Base-by-base conservation (phyloP, 2,113 vertebrate genomes). In the Apteryx mantelli region DNA sequence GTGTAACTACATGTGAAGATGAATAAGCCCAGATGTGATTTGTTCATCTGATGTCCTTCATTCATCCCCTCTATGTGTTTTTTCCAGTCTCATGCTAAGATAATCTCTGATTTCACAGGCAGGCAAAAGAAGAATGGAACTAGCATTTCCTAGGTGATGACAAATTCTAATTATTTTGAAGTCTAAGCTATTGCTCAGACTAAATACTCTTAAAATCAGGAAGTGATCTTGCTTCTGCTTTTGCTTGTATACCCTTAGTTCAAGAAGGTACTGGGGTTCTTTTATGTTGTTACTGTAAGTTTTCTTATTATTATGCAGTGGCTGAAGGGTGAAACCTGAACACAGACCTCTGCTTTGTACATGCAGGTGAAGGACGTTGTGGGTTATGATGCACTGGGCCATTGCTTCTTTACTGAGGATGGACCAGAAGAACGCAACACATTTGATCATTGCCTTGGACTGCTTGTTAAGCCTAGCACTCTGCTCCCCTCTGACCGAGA, bases 341-440 rank as follows among this genome's bases (percentile, higher is more conserved):
- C 55, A 5, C 60, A 69, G 16, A 5, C 32, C 64, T 70, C 69
- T 75, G 55, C 66, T 95, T 82, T 79, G 28, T 21, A 8, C 56
- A 2, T 11, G 3, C 95, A 99, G 99, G 98, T 99, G 69, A 99
- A 99, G 96, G 98, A 99, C 4, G 98, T 99, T 14, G 99, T 99
- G 78, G 99, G 99, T 58, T 99, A 99, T 13, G 97, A 99, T 61
- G 97, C 98, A 1, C 91, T 99, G 77, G 99, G 99, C 8, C 99
- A 99, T 82, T 99, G 99, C 83, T 99, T 99, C 97, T 99, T 99
- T 86, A 99, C 98, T 1, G 99, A 99, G 93, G 99, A 99, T 1
- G 99, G 99, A 2, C 98, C 99, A 4, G 99, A 99, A 79, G 99
- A 99, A 66, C 98, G 99, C 84, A 99, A 99, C 96, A 99, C 99